A percentile compares a stretch with the other conserved stretches of the same genome.
These are phyloP conservation scores for Ricordea florida DNA, from an alignment of 92 coral and sea anemone genomes.

Conservation along the genomic window DNA sequence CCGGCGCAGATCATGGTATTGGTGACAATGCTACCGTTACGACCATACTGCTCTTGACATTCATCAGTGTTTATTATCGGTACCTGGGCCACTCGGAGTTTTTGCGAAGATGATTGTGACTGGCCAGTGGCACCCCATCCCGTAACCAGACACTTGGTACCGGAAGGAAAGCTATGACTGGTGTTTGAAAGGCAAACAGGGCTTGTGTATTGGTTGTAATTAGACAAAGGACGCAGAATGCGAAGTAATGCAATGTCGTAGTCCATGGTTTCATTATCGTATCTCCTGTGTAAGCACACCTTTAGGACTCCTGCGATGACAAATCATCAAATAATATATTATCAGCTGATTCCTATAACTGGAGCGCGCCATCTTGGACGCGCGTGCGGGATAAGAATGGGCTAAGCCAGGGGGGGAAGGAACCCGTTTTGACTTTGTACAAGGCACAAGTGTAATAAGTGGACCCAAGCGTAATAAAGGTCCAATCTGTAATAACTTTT, in stretches of 20 bases:
- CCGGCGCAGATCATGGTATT: conserved; percentile 80
- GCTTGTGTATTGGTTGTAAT: conserved; percentile 36
- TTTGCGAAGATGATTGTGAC: conserved; percentile 31
- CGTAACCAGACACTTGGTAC: conserved; percentile 44
- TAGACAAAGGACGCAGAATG: conserved; percentile 29
- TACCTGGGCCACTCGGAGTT: conserved; percentile 63
- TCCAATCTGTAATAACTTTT: no score
- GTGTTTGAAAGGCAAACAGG: conserved; percentile 65
- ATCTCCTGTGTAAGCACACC: conserved; percentile 69
- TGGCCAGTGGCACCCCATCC: conserved; percentile 53
- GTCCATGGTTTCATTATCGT: conserved; percentile 53
- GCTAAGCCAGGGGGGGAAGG: no score
- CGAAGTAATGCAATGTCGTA: conserved; percentile 72
- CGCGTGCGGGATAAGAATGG: no score
- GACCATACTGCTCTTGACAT: conserved; percentile 57
- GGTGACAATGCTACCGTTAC: conserved; percentile 7
- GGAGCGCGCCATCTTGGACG: background rate
- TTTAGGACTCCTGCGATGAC: conserved; percentile 57
- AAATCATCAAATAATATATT: background rate
- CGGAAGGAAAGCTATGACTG: background rate
- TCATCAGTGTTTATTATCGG: conserved; percentile 45
- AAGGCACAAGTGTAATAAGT: no score
- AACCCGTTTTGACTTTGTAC: no score
- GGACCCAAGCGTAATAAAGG: no score
- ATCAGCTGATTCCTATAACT: background rate